A percentile compares a stretch with the other conserved stretches of the same genome.
Evolutionary conservation across 1,140 invertebrate genomes (phyloP).

Genomic region (Manduca sexta): DNA sequence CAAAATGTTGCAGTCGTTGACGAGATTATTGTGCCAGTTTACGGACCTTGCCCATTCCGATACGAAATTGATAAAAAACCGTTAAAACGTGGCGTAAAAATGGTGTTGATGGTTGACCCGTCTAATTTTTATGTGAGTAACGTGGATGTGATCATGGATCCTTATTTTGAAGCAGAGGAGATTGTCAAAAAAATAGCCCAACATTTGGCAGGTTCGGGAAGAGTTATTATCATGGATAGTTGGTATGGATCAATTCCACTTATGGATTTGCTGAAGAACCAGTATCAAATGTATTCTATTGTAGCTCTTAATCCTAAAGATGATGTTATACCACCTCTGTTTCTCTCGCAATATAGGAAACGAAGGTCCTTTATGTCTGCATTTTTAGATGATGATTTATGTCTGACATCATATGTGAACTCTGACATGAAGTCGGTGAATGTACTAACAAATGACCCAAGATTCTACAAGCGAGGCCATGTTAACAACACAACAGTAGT

Average conservation of each 20-base stretch:
- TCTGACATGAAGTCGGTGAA: slow-evolving; percentile 35
- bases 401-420: slow-evolving; percentile 45
- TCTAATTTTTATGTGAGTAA: slow-evolving; percentile 67
- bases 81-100: slow-evolving; percentile 58
- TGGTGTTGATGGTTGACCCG: slow-evolving; percentile 60
- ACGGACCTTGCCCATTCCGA: slow-evolving; percentile 67
- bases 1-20: slow-evolving; percentile 60
- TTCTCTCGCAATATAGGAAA: slow-evolving; percentile 46
- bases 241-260: slow-evolving; percentile 49
- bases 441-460: slow-evolving; percentile 47
- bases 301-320: slow-evolving; percentile 45
- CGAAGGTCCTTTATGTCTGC: slow-evolving; percentile 40
- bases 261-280: slow-evolving; percentile 41
- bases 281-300: slow-evolving; percentile 47
- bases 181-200: slow-evolving; percentile 51
- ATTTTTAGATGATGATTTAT: slow-evolving; percentile 47
- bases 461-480: slow-evolving; percentile 41
- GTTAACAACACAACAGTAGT: slow-evolving; percentile 32
- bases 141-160: slow-evolving; percentile 65
- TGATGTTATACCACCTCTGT: slow-evolving; percentile 50
- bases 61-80: slow-evolving; percentile 66
- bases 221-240: slow-evolving; percentile 54
- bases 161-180: slow-evolving; percentile 41
- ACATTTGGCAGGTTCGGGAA: slow-evolving; percentile 54
- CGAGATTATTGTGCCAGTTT: slow-evolving; percentile 66